A percentile compares a stretch with the other conserved stretches of the same genome.
phyloP scores from a whole-genome alignment of 2,888 invertebrate species.

The Erynnis tages region DNA sequence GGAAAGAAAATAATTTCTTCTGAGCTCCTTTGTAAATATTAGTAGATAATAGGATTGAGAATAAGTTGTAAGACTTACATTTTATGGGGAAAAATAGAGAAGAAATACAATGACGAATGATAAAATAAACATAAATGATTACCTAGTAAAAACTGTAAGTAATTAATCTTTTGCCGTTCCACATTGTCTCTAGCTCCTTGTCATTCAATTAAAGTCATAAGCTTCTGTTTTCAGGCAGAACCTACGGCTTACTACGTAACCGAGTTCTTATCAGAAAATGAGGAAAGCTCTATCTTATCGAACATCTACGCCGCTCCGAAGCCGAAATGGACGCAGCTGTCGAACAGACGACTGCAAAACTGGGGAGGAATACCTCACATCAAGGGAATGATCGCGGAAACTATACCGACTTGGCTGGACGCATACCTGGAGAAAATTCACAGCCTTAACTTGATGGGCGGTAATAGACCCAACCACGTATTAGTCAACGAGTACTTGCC shows the following conservation, averaged over 20 bases:
- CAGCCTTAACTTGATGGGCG: conserved; percentile 85
- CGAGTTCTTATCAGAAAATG: conserved; percentile 89
- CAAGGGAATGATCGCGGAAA: conserved; percentile 90
- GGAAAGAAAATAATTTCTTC: too few species aligned
- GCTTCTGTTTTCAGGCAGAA: conserved; percentile 73
- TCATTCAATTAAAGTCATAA: too few species aligned
- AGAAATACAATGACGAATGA: conserved; percentile 10
- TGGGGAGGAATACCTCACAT: conserved; percentile 98
- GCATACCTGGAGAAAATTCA: conserved; percentile 86
- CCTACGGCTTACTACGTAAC: conserved; percentile 90
- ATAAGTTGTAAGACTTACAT: too few species aligned
- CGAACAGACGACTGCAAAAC: conserved; percentile 96
- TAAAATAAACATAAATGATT: conserved; percentile 12
- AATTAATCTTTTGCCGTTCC: too few species aligned
- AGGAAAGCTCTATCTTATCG: conserved; percentile 86
- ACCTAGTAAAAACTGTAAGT: conserved; percentile 34
- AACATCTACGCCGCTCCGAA: conserved; percentile 90
- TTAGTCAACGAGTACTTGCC: conserved; percentile 96
- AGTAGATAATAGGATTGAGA: too few species aligned
- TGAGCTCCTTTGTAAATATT: not conserved
- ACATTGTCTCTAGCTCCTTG: too few species aligned
- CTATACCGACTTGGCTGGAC: conserved; percentile 92
- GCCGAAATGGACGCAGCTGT: conserved; percentile 97
- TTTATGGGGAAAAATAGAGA: not conserved
- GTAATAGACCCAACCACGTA: conserved; percentile 93